A percentile compares a stretch with the other conserved stretches of the same genome.
Evolutionary conservation across 2,888 invertebrate species (phyloP).

Genomic region (Stenotaenia linearis): DNA sequence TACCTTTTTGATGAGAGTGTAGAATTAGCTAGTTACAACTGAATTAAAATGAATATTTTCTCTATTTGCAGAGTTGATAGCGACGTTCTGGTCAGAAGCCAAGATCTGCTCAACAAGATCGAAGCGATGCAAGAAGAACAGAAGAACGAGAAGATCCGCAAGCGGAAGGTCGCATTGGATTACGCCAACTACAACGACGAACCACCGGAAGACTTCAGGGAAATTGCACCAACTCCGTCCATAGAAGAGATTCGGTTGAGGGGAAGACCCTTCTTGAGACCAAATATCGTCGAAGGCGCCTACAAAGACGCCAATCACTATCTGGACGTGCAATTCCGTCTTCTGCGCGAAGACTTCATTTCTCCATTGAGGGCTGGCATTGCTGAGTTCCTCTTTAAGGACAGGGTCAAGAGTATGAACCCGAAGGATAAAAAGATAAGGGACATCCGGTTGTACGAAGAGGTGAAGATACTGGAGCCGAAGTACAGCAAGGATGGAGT

Average conservation of each 20-base stretch:
- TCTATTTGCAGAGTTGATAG: no score
- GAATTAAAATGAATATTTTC: no score
- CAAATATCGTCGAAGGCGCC: constrained; percentile 42
- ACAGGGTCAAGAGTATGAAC: background rate
- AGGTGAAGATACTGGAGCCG: background rate
- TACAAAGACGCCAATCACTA: constrained; percentile 46
- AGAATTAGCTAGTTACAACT: no score
- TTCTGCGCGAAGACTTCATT: constrained; percentile 48
- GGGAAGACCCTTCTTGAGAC: constrained; percentile 44
- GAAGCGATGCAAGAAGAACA: background rate
- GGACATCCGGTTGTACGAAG: constrained; percentile 36
- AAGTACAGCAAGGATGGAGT: constrained; percentile 24
- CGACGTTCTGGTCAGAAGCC: background rate
- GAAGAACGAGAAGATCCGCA: background rate
- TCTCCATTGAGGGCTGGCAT: constrained; percentile 46
- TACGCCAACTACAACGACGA: background rate
- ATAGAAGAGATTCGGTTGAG: constrained; percentile 40
- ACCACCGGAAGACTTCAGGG: background rate
- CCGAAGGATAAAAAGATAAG: background rate
- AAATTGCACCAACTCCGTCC: constrained; percentile 43
- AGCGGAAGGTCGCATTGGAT: background rate
- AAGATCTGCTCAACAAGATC: background rate
- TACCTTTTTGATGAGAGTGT: no score
- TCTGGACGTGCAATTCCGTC: constrained; percentile 47
- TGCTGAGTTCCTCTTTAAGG: constrained; percentile 35